These are phyloP conservation scores for Sakesphorus luctuosus DNA, from an alignment of 2,113 vertebrate species.

Conservation along the genomic window DNA sequence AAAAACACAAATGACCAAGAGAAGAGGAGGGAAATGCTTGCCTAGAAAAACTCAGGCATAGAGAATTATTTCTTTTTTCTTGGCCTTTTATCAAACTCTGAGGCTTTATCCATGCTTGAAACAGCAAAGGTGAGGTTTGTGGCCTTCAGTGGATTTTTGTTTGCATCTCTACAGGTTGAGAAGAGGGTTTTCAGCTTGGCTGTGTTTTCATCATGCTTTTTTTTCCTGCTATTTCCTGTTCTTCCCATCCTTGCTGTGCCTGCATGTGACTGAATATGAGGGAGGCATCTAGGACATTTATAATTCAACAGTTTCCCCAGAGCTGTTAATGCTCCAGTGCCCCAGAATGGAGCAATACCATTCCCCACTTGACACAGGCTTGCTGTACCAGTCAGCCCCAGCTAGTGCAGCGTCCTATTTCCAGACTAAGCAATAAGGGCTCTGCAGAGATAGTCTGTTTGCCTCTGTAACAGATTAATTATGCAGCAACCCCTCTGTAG, in stretches of 20 bases:
- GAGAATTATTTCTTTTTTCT: background rate
- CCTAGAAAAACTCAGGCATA: background rate
- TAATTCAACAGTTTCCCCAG: background rate
- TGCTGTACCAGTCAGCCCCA: background rate
- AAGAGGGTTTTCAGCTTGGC: background rate
- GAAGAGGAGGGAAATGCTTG: background rate
- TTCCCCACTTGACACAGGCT: background rate
- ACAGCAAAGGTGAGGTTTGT: background rate
- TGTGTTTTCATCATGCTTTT: background rate
- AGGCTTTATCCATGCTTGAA: background rate
- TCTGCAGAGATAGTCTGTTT: background rate
- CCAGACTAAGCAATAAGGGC: background rate
- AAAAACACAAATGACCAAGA: background rate
- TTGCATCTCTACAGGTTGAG: rapidly evolving
- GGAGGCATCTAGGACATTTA: background rate
- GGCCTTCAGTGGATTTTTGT: background rate
- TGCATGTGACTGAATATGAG: background rate
- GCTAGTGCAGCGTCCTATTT: background rate
- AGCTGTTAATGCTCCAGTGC: background rate
- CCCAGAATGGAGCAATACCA: background rate
- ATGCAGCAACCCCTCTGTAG: background rate
- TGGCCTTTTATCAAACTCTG: background rate
- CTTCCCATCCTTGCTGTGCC: background rate
- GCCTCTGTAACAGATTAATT: background rate
- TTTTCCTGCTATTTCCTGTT: background rate